Conservation (phyloP, 2,113 vertebrate genomes). For the Myotis brandtii region DNA sequence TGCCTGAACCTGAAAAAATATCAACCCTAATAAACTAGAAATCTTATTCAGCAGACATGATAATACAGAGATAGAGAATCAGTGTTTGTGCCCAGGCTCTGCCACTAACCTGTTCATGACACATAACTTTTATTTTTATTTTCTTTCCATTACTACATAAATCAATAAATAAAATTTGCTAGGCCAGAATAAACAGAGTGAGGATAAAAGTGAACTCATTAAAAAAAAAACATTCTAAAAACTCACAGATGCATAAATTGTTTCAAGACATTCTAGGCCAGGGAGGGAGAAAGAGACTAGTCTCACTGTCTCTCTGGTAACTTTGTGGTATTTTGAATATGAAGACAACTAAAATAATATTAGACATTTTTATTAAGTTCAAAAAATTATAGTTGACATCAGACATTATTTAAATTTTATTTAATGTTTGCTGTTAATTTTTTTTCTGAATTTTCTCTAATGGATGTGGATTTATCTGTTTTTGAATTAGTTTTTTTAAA, state of each 20-base stretch:
- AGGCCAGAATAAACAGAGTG: neutral
- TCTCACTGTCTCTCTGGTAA: neutral
- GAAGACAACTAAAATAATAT: neutral
- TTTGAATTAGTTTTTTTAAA: slow-evolving; percentile 49
- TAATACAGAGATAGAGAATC: neutral
- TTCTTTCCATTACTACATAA: neutral
- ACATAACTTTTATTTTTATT: neutral
- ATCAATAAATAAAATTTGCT: neutral
- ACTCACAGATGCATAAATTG: neutral
- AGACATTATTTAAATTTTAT: slow-evolving; percentile 17
- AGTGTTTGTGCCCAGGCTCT: neutral
- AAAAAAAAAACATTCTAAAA: slow-evolving; percentile 37
- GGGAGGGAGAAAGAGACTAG: neutral
- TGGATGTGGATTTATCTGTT: slow-evolving; percentile 26
- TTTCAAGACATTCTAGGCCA: neutral
- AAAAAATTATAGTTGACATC: neutral
- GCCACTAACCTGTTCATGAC: neutral
- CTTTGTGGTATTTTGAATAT: slow-evolving; percentile 22
- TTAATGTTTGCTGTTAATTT: slow-evolving; percentile 12
- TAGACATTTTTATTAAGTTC: neutral
- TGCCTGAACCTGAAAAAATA: neutral
- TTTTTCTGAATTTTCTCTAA: slow-evolving; percentile 25
- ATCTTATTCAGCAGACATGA: neutral
- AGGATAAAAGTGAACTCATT: neutral
- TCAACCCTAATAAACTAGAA: neutral